phyloP scores from a whole-genome alignment of 1,140 invertebrate genomes.

The Mamestra configurata region DNA sequence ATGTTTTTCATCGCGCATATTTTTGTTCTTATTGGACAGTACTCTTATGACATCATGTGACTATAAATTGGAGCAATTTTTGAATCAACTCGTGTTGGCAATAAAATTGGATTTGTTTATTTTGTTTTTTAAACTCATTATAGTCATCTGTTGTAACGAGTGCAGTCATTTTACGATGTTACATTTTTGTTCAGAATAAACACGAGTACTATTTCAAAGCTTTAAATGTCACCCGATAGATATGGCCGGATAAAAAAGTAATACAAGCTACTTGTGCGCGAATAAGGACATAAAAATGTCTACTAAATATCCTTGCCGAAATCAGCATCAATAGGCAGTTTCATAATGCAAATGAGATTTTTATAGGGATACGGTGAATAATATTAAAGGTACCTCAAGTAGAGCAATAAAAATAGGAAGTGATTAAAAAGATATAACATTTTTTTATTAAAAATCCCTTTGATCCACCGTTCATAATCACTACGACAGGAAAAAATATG shows the following conservation, averaged over 20 bases:
- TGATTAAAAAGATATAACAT: slow-evolving; percentile 85
- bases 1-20: slow-evolving; percentile 81
- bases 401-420: slow-evolving; percentile 79
- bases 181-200: slow-evolving; percentile 31
- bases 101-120: slow-evolving; percentile 83
- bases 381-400: slow-evolving; percentile 69
- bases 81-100: slow-evolving; percentile 76
- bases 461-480: slow-evolving; percentile 82
- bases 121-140: slow-evolving; percentile 76
- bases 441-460: slow-evolving; percentile 84
- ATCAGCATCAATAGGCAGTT: slow-evolving; percentile 58
- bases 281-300: slow-evolving; percentile 41
- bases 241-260: slow-evolving; percentile 2
- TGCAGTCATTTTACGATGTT: slow-evolving; percentile 37
- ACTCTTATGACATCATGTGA: slow-evolving; percentile 77
- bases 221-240: slow-evolving; percentile 20
- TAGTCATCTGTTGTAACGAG: slow-evolving; percentile 52
- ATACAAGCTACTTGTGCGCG: slow-evolving; percentile 9
- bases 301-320: slow-evolving; percentile 40
- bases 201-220: slow-evolving; percentile 23
- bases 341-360: slow-evolving; percentile 70
- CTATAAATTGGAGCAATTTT: slow-evolving; percentile 82
- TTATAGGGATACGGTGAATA: slow-evolving; percentile 70
- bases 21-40: slow-evolving; percentile 78
- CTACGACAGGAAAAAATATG: slow-evolving; percentile 79